phyloP scores from a whole-genome alignment of 2,888 invertebrate genomes.

The Campoplex capitator region DNA sequence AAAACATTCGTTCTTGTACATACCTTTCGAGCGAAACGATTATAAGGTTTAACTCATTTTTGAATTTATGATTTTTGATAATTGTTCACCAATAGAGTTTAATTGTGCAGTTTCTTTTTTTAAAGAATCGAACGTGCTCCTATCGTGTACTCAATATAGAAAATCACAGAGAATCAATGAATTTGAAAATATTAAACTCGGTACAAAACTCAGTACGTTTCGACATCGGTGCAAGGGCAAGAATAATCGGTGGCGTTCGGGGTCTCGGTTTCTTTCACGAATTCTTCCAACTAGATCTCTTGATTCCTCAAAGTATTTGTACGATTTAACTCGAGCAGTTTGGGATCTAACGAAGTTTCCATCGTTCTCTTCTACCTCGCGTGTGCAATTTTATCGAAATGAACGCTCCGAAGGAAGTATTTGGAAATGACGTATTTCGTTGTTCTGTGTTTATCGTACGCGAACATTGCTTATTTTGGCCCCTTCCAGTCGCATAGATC shows the following conservation, averaged over 20 bases:
- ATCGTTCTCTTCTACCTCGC: too few relatives aligned
- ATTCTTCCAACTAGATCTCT: too few relatives aligned
- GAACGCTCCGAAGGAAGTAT: slow-evolving; percentile 18
- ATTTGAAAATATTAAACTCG: too few relatives aligned
- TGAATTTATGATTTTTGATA: not conserved
- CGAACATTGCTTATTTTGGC: slow-evolving; percentile 16
- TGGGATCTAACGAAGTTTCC: not conserved
- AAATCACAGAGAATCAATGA: too few relatives aligned
- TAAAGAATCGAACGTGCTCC: too few relatives aligned
- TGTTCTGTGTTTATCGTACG: slow-evolving; percentile 13
- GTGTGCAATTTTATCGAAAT: not conserved
- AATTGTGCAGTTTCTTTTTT: not conserved
- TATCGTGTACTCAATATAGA: too few relatives aligned
- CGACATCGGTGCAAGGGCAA: not conserved
- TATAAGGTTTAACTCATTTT: not conserved
- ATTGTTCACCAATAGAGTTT: not conserved
- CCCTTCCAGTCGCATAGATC: slow-evolving; percentile 22
- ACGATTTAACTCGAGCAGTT: not conserved
- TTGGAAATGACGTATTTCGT: slow-evolving; percentile 35
- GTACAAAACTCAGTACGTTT: not conserved
- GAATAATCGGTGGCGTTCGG: not conserved
- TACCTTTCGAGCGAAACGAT: not conserved
- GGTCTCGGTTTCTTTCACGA: too few relatives aligned
- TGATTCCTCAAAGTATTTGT: not conserved
- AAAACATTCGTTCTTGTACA: not conserved